Evolutionary conservation across 2,888 invertebrate genomes (phyloP).

Genomic region (Drosophila siamana): DNA sequence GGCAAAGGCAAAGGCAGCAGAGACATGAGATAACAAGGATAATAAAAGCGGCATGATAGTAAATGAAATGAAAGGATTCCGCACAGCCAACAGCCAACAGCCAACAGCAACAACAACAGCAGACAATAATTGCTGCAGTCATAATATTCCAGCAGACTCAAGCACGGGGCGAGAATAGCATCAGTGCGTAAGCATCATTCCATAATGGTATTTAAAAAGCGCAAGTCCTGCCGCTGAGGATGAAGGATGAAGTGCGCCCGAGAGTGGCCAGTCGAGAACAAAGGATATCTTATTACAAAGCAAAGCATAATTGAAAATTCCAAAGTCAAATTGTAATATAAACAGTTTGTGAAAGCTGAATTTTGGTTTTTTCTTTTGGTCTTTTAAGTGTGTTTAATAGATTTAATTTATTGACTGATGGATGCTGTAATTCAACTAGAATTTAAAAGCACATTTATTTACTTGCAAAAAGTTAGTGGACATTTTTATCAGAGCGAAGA

Average conservation of each 20-base stretch:
- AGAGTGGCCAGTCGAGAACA: no score
- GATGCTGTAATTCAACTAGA: no score
- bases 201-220: neutral
- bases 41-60: conserved; percentile 5
- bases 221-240: neutral
- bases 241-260: no score
- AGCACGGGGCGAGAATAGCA: neutral
- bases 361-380: neutral
- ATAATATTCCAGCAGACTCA: neutral
- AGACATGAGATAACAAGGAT: neutral
- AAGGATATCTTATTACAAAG: neutral
- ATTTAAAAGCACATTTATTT: no score
- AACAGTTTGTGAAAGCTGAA: neutral
- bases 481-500: no score
- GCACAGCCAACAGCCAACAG: neutral
- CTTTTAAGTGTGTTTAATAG: no score
- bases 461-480: no score
- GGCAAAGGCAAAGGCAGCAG: neutral
- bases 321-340: neutral
- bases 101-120: neutral
- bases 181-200: neutral
- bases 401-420: no score
- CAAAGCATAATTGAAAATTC: neutral
- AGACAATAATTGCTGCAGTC: neutral
- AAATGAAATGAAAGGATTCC: conserved; percentile 5